phyloP scores from a whole-genome alignment of 2,797 vertebrate genomes.

The Sebastiscus tertius region DNA sequence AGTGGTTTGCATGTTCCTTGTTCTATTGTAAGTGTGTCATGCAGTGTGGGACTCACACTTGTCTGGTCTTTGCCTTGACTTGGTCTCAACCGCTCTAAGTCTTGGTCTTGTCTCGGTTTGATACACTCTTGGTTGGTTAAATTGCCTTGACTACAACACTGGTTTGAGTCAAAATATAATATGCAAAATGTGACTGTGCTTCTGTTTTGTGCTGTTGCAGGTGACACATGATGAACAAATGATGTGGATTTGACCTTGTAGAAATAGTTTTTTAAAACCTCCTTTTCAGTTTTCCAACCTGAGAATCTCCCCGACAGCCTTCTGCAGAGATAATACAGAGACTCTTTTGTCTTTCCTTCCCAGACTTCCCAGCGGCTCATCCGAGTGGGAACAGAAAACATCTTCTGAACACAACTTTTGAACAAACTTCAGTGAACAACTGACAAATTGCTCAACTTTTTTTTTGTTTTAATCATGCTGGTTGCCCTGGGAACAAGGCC shows the following conservation, averaged over 20 bases:
- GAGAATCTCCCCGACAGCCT: neutral
- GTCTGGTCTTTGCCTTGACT: too few species aligned
- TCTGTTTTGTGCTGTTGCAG: neutral
- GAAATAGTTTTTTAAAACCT: neutral
- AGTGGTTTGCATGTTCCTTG: too few species aligned
- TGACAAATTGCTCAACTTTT: neutral
- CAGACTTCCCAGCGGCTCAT: constrained; percentile 8
- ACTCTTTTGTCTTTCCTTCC: constrained; percentile 1
- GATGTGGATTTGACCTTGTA: neutral
- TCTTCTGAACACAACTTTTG: neutral
- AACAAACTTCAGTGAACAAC: neutral
- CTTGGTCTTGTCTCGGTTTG: too few species aligned
- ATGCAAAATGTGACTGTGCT: neutral
- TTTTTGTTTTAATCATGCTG: neutral
- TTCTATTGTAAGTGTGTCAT: too few species aligned
- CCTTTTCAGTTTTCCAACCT: neutral
- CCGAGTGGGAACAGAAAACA: constrained; percentile 30
- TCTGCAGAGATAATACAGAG: neutral
- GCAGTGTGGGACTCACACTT: too few species aligned
- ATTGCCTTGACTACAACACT: too few species aligned
- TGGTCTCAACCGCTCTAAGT: too few species aligned
- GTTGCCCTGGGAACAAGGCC: constrained; percentile 3
- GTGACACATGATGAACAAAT: neutral
- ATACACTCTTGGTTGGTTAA: too few species aligned
- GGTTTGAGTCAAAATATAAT: neutral